phyloP scores from a whole-genome alignment of 92 coral and sea anemone genomes.

The Epizoanthus rinbou region DNA sequence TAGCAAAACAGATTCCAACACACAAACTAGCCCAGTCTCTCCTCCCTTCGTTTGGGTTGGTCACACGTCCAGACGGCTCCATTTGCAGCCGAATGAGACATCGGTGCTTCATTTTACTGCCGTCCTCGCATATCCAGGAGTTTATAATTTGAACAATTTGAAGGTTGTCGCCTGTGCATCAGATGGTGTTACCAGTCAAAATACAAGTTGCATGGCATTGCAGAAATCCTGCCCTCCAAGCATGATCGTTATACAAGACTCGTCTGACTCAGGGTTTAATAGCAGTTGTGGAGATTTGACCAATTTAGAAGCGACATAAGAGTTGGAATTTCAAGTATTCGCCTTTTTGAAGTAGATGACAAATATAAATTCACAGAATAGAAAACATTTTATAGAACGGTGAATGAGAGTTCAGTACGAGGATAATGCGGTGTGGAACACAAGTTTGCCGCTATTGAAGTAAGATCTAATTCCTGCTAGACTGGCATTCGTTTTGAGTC shows the following conservation, averaged over 20 bases:
- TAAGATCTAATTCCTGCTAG: no score
- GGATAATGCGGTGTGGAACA: no score
- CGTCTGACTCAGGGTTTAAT: conserved; percentile 43
- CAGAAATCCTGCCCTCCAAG: conserved; percentile 93
- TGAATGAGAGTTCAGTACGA: no score
- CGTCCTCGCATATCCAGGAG: conserved; percentile 84
- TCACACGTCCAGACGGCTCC: conserved; percentile 79
- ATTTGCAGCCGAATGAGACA: conserved; percentile 63
- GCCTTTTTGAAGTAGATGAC: no score
- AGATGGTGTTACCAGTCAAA: background rate
- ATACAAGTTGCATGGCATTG: conserved; percentile 53
- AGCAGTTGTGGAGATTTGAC: conserved; percentile 37
- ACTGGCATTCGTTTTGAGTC: no score
- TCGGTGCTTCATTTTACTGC: conserved; percentile 69
- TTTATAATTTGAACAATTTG: conserved; percentile 83
- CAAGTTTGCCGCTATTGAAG: no score
- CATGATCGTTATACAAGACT: conserved; percentile 73
- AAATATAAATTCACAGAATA: no score
- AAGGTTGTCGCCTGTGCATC: conserved; percentile 68
- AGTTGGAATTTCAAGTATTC: no score
- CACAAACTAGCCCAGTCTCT: conserved; percentile 48
- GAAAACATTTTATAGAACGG: no score
- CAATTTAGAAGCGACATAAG: conserved; percentile 29
- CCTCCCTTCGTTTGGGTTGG: conserved; percentile 83
- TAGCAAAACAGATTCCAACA: conserved; percentile 37